Evolutionary conservation across 1,140 invertebrate genomes (phyloP), one percentile per base, ranked within the genome.

Genomic region (Drosophila murphyi): DNA sequence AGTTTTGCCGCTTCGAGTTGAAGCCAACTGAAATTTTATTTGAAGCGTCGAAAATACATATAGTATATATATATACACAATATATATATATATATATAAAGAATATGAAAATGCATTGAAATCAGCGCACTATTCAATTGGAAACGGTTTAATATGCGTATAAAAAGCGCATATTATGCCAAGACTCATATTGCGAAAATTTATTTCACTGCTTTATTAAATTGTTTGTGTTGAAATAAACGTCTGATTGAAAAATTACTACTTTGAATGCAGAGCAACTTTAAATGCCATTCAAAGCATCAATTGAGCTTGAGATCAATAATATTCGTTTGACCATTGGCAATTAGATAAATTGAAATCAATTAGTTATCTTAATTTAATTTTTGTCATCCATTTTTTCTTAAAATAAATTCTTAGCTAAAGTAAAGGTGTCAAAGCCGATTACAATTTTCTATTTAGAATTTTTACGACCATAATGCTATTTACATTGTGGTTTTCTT

Each of bases 131-230:
- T 72, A 87, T 87, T 87, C 82, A 87, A 82, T 86, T 83, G 82
- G 69, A 87, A 87, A 87, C 70, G 75, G 80, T 88, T 87, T 87
- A 87, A 87, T 87, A 87, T 87, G 82, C 82, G 82, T 77, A 87
- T 83, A 88, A 86, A 87, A 77, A 80, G 76, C 72, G 67, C 67
- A 65, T 76, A 80, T 82, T 78, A 78, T 67, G 73, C 59, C 64
- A 72, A 81, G 78, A 73, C 63, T 56, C 62, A 51, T 32, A 64
- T 71, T 50, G 59, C 51, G 51, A 43, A 64, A 64, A 43, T 48
- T 35, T 51, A 64, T 71, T 71, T 20, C 10, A 45, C 54, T 61
- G 45, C 35, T 20, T 20, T 20, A 20, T 20, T 20, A 20, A 20
- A 20, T 20, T 20, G 20, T 20, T 20, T 20, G 20, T 20, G 34